These are phyloP conservation scores for Ochotona curzoniae DNA, from an alignment of 2,113 vertebrate species.

Conservation along the genomic window DNA sequence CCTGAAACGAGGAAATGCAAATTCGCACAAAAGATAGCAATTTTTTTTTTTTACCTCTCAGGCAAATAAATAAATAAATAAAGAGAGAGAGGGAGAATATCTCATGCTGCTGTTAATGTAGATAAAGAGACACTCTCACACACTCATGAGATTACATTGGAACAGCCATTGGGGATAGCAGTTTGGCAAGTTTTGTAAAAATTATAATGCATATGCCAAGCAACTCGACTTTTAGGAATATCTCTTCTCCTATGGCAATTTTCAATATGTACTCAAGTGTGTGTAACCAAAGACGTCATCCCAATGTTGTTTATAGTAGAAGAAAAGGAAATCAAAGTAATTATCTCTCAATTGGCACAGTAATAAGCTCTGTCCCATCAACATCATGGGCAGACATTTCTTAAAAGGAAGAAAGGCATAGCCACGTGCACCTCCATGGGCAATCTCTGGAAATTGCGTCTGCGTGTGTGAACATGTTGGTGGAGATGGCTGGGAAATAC, in stretches of 20 bases:
- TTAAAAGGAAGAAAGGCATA: constrained; percentile 19
- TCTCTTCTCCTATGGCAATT: neutral
- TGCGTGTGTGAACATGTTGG: neutral
- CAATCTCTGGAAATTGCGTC: neutral
- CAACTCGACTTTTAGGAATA: constrained; percentile 30
- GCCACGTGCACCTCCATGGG: neutral
- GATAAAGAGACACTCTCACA: neutral
- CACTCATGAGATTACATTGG: constrained; percentile 5
- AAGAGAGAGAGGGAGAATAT: neutral
- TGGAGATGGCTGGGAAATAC: neutral
- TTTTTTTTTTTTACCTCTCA: neutral
- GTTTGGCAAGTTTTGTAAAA: constrained; percentile 33
- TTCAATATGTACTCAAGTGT: neutral
- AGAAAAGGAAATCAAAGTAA: constrained; percentile 8
- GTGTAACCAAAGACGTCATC: neutral
- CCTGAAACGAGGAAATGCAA: neutral
- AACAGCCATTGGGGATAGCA: constrained; percentile 31
- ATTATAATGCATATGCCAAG: neutral
- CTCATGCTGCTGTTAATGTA: neutral
- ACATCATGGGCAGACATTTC: neutral
- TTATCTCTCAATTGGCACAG: neutral
- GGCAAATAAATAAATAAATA: too few species aligned
- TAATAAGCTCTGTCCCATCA: neutral
- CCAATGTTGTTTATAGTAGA: neutral
- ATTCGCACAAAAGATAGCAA: neutral